phyloP scores from a whole-genome alignment of 2,888 invertebrate genomes.

The Ectemnius continuus region DNA sequence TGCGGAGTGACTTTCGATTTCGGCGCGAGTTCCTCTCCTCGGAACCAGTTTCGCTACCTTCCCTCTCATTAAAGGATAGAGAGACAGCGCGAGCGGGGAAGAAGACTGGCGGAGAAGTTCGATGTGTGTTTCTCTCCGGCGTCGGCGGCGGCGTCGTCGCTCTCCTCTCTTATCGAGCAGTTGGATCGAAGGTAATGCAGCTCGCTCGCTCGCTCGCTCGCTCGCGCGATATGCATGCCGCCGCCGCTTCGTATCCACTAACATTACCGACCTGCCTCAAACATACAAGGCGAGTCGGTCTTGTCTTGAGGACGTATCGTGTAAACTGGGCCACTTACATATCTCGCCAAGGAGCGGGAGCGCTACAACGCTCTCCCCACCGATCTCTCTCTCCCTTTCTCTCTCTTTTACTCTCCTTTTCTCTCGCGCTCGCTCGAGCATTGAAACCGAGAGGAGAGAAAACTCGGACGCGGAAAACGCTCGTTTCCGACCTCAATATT shows the following conservation, averaged over 20 bases:
- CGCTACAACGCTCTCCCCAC: not conserved
- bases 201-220: conserved; percentile 63
- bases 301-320: conserved; percentile 40
- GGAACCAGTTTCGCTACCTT: conserved; percentile 53
- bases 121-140: conserved; percentile 18
- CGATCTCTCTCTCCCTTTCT: not conserved
- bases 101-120: not conserved
- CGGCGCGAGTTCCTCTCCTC: conserved; percentile 23
- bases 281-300: conserved; percentile 37
- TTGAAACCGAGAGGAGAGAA: too few species aligned
- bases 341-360: conserved; percentile 37
- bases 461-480: too few species aligned
- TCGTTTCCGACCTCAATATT: too few species aligned
- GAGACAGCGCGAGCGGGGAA: conserved; percentile 14
- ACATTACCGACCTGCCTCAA: conserved; percentile 74
- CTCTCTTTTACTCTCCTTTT: too few species aligned
- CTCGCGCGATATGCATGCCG: conserved; percentile 55
- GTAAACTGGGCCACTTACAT: conserved; percentile 45
- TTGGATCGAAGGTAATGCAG: conserved; percentile 70
- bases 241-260: conserved; percentile 54
- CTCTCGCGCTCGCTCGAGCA: too few species aligned
- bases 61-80: conserved; percentile 30
- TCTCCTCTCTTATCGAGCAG: conserved; percentile 53
- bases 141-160: conserved; percentile 13
- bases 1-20: conserved; percentile 50